Evolutionary conservation across 2,888 invertebrate genomes (phyloP).

Genomic region (Caenorhabditis sp.): DNA sequence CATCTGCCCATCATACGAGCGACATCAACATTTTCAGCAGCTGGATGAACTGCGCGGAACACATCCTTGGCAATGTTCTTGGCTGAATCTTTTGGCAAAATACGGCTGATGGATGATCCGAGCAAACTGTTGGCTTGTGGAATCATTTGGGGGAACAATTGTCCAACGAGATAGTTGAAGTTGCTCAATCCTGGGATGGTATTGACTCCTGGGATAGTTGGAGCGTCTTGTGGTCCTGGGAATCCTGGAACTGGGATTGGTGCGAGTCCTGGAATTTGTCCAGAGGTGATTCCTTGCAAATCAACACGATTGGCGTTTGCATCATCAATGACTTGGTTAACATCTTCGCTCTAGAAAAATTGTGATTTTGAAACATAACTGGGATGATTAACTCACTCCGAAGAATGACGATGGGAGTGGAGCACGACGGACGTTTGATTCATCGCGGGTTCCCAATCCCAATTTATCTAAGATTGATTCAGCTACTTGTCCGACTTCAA

Average conservation of each 20-base stretch:
- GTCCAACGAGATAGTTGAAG: conserved; percentile 71
- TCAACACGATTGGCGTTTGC: conserved; percentile 66
- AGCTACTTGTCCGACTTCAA: conserved; percentile 65
- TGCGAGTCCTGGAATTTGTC: conserved; percentile 68
- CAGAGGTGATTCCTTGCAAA: conserved; percentile 60
- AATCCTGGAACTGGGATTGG: conserved; percentile 70
- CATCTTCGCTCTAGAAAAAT: conserved; percentile 67
- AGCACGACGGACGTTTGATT: conserved; percentile 42
- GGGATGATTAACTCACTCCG: conserved; percentile 14
- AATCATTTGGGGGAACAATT: conserved; percentile 71
- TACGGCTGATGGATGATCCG: conserved; percentile 69
- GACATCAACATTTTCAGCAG: conserved; percentile 70
- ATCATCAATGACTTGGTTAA: conserved; percentile 60
- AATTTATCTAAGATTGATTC: conserved; percentile 65
- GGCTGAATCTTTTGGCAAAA: conserved; percentile 70
- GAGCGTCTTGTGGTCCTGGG: conserved; percentile 68
- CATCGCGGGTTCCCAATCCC: conserved; percentile 51
- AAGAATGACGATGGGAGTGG: conserved; percentile 49
- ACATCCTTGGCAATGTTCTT: conserved; percentile 71
- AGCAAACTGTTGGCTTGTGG: conserved; percentile 71
- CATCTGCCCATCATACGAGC: conserved; percentile 71
- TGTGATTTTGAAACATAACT: conserved; percentile 25
- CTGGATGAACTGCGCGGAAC: conserved; percentile 67
- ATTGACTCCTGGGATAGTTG: conserved; percentile 71
- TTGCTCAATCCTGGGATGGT: conserved; percentile 71